These are phyloP conservation scores for Gandaritis pyraliata DNA, from an alignment of 2,888 invertebrate species.

Conservation along the genomic window DNA sequence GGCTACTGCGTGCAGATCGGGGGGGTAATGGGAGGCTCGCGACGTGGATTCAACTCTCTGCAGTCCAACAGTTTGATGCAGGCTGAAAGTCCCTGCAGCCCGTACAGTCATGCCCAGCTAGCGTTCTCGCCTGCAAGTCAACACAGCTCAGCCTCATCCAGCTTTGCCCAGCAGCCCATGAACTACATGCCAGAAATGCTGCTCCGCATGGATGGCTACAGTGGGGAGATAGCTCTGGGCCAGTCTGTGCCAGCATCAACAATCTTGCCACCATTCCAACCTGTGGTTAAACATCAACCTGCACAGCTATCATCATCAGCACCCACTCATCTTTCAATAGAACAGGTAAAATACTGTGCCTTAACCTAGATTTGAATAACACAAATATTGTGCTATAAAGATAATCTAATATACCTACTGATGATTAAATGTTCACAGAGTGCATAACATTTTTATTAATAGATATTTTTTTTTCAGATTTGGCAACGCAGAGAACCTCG, in stretches of 20 bases:
- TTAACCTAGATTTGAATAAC: background rate
- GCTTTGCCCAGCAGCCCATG: slow-evolving; percentile 71
- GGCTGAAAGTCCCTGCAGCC: slow-evolving; percentile 80
- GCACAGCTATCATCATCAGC: slow-evolving; percentile 94
- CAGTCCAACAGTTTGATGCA: slow-evolving; percentile 58
- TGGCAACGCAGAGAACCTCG: slow-evolving; percentile 95
- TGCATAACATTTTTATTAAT: no score
- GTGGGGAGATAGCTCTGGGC: slow-evolving; percentile 83
- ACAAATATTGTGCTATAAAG: slow-evolving; percentile 13
- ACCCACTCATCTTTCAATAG: slow-evolving; percentile 92
- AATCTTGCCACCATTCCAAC: slow-evolving; percentile 75
- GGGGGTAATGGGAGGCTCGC: slow-evolving; percentile 76
- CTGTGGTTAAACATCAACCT: slow-evolving; percentile 70
- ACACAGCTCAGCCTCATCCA: slow-evolving; percentile 83
- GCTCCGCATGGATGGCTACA: slow-evolving; percentile 86
- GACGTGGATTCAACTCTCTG: slow-evolving; percentile 53
- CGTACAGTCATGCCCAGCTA: slow-evolving; percentile 74
- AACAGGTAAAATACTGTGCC: slow-evolving; percentile 76
- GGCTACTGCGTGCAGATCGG: slow-evolving; percentile 82
- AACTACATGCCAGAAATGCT: slow-evolving; percentile 86
- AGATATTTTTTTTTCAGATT: slow-evolving; percentile 74
- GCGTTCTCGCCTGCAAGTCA: slow-evolving; percentile 88
- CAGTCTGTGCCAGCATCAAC: slow-evolving; percentile 87
- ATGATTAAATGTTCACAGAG: no score
- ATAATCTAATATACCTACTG: background rate